A percentile compares a stretch with the other conserved stretches of the same genome.
phyloP scores from a whole-genome alignment of 2,113 vertebrate species.

The Cathartes aura region DNA sequence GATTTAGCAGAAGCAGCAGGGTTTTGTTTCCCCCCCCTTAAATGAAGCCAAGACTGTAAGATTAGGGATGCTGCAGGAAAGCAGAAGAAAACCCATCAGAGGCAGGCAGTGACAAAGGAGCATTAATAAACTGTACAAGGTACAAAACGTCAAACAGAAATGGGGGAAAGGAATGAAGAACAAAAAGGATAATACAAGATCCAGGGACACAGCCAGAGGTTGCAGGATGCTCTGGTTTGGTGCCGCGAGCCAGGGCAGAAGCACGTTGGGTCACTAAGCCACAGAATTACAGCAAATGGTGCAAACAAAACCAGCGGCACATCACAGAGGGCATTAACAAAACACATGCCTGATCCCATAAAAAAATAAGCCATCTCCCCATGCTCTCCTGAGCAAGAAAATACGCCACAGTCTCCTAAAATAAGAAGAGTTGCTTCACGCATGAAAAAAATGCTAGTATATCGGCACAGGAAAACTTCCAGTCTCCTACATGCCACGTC shows the following conservation, averaged over 20 bases:
- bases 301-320: slow-evolving; percentile 3
- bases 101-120: background rate
- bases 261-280: background rate
- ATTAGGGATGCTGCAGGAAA: slow-evolving; percentile 38
- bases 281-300: background rate
- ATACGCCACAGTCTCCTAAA: background rate
- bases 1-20: slow-evolving; percentile 59
- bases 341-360: slow-evolving; percentile 30
- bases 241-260: background rate
- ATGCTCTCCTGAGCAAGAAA: slow-evolving; percentile 34
- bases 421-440: slow-evolving; percentile 24
- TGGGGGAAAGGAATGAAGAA: background rate
- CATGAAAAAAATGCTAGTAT: background rate
- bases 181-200: background rate
- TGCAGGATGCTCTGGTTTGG: background rate
- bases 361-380: slow-evolving; percentile 20
- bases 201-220: background rate
- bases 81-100: slow-evolving; percentile 33
- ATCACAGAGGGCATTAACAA: background rate
- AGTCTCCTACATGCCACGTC: background rate
- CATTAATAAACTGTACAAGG: slow-evolving; percentile 17
- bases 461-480: background rate
- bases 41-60: background rate
- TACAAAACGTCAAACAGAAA: background rate
- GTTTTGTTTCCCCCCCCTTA: slow-evolving; percentile 1